phyloP scores from a whole-genome alignment of 2,888 invertebrate genomes.

The Pterobdella sp. region DNA sequence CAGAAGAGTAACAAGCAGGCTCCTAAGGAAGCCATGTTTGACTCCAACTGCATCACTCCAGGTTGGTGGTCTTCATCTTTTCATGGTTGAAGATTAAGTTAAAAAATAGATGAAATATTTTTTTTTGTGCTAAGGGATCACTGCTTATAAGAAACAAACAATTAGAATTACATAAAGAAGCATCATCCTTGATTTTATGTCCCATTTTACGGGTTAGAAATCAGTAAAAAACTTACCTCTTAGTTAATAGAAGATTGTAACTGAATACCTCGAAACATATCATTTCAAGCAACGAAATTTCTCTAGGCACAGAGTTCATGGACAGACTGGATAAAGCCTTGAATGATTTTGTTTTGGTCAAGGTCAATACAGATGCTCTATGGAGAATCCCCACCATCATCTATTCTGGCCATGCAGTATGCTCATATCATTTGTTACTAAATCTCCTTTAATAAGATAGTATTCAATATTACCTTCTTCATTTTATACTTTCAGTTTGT shows the following conservation, averaged over 20 bases:
- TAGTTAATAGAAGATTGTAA: no score
- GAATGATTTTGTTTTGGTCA: conserved; percentile 74
- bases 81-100: no score
- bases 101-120: background rate
- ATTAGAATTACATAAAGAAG: no score
- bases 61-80: conserved; percentile 58
- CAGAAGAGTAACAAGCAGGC: conserved; percentile 67
- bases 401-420: conserved; percentile 83
- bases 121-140: no score
- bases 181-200: no score
- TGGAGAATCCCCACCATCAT: conserved; percentile 81
- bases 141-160: no score
- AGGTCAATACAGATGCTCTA: conserved; percentile 67
- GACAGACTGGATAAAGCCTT: conserved; percentile 74
- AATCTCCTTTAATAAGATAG: background rate
- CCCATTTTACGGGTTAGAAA: no score
- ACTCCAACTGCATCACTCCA: conserved; percentile 95
- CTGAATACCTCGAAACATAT: no score
- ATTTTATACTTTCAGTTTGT: background rate
- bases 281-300: background rate
- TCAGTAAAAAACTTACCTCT: no score
- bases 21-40: conserved; percentile 74
- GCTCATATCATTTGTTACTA: background rate
- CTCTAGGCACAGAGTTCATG: conserved; percentile 69
- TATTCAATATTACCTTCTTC: background rate